Evolutionary conservation across 2,797 vertebrate genomes (phyloP), one percentile per base, ranked within the genome.

Genomic region (Pogoniulus pusillus): DNA sequence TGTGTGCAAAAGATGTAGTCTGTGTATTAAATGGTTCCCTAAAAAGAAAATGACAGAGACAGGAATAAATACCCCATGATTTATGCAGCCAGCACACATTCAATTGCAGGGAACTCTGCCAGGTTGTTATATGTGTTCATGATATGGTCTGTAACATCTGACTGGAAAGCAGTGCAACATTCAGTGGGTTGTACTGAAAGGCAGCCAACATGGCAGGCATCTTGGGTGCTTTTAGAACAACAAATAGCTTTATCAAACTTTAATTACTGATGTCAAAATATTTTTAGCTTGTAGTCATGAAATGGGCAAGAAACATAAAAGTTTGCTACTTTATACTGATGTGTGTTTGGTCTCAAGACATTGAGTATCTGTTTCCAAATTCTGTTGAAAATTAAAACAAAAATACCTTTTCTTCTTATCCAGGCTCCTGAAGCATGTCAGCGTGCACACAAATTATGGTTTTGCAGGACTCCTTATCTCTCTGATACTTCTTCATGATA

Each of bases 181-280:
- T 80, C 78, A 82, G 51, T 53, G 54, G 34, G 34, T 72, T 19
- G 41, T 66, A 65, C 68, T 77, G 62, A 89, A 90, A 82, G 62
- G 65, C 81, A 89, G 72, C 75, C 94, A 93, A 69, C 10, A 20
- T 3, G 13, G 34, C 54, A 88, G 91, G 83, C 12, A 39, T 35
- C n/a, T 62, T 32, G 37, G 55, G 37, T 51, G 47, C 37, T 83
- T 87, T 79, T 62, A 63, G 0, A 1, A 19, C 35, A 80, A 24
- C 43, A 74, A 86, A 55, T 39, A 78, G 34, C 47, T 91, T 80
- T 85, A 85, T 87, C 69, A 47, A 62, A 59, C 12, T 74, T 37
- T 12, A 76, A 79, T 54, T 58, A 59, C 58, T 37, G 65, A 77
- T 66, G 76, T 77, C 86, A 91, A 93, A 91, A 91, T 87, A 93